Conservation (phyloP, 2,888 invertebrate species). For the Limnephilus rhombicus region DNA sequence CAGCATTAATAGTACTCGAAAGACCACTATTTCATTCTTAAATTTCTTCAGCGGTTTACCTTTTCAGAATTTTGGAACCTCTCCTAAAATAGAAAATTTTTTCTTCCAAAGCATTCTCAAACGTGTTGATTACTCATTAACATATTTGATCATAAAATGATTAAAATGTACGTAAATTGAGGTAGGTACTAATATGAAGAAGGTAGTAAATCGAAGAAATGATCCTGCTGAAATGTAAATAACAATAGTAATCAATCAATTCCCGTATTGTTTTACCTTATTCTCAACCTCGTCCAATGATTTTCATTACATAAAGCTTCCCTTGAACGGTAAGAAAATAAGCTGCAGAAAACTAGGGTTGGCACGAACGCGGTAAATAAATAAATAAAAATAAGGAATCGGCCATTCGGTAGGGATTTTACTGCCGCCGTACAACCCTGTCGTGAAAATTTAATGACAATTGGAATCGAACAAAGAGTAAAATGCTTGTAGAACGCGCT, state of each 20-base stretch:
- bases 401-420: slow-evolving; percentile 33
- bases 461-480: slow-evolving; percentile 9
- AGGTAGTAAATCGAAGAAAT: background rate
- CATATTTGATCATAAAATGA: no score
- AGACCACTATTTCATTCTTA: no score
- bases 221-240: background rate
- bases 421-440: background rate
- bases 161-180: no score
- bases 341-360: slow-evolving; percentile 18
- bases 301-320: background rate
- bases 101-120: no score
- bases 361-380: slow-evolving; percentile 51
- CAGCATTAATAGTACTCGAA: no score
- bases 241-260: background rate
- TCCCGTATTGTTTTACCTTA: background rate
- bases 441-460: slow-evolving; percentile 43
- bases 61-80: no score
- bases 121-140: no score
- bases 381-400: slow-evolving; percentile 49
- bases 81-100: no score
- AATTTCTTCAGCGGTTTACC: no score
- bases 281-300: background rate
- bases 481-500: background rate
- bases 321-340: slow-evolving; percentile 24
- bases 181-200: background rate